Conservation (phyloP, 2,888 invertebrate genomes). For the Pristionchus japonicus region DNA sequence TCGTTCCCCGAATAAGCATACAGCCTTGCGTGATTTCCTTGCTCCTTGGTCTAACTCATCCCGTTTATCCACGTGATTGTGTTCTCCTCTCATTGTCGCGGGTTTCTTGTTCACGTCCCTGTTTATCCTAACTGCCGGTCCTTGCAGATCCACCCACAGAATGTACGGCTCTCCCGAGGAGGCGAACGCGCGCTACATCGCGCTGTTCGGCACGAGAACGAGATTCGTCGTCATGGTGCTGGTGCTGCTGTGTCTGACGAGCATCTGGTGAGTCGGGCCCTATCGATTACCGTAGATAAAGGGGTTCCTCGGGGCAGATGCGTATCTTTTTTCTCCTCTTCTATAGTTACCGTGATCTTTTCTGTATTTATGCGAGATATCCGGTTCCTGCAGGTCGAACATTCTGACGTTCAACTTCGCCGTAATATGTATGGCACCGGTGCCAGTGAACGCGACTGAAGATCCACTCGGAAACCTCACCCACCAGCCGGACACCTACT, state of each 20-base stretch:
- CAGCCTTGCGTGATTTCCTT: background rate
- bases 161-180: slow-evolving; percentile 37
- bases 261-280: slow-evolving; percentile 60
- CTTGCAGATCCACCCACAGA: background rate
- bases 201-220: slow-evolving; percentile 70
- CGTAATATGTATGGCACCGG: slow-evolving; percentile 68
- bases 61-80: background rate
- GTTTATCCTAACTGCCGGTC: background rate
- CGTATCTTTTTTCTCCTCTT: background rate
- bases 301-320: background rate
- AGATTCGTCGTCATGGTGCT: slow-evolving; percentile 73
- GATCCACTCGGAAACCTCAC: background rate
- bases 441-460: slow-evolving; percentile 46
- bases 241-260: slow-evolving; percentile 70
- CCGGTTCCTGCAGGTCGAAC: slow-evolving; percentile 63
- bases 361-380: background rate
- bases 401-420: slow-evolving; percentile 74
- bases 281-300: background rate
- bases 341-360: background rate
- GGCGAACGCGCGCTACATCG: slow-evolving; percentile 29
- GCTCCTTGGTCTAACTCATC: background rate
- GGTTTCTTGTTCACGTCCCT: background rate
- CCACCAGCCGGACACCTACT: slow-evolving; percentile 23
- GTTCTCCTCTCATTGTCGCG: too few relatives aligned
- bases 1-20: background rate